These are phyloP conservation scores for Cyprinodon variegatus DNA, from an alignment of 2,113 vertebrate species.

Conservation along the genomic window DNA sequence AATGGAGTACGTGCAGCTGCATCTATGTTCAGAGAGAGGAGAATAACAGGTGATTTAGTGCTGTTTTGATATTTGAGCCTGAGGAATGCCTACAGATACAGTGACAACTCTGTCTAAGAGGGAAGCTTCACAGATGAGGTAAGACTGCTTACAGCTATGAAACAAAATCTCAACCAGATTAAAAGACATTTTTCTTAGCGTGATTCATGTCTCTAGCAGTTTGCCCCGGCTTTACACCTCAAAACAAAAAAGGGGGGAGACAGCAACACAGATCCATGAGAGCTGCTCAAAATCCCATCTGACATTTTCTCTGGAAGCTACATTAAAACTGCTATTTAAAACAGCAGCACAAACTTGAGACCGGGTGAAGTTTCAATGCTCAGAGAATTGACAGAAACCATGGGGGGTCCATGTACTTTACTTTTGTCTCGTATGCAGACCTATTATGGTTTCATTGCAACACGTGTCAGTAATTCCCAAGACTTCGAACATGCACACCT, in stretches of 20 bases:
- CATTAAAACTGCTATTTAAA: constrained; percentile 13
- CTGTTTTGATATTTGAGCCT: constrained; percentile 81
- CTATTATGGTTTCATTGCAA: constrained; percentile 66
- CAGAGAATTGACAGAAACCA: constrained; percentile 30
- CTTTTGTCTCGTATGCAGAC: constrained; percentile 70
- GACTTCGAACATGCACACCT: constrained; percentile 63
- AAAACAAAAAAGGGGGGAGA: constrained; percentile 37
- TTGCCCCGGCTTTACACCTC: constrained; percentile 76
- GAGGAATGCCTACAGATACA: constrained; percentile 78
- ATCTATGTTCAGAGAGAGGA: constrained; percentile 31
- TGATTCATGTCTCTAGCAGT: constrained; percentile 74
- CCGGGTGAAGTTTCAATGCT: constrained; percentile 30
- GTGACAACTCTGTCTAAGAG: constrained; percentile 69
- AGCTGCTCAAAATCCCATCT: constrained; percentile 28
- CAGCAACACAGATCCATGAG: constrained; percentile 17
- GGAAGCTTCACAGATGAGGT: constrained; percentile 78
- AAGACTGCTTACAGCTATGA: constrained; percentile 83
- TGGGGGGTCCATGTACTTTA: constrained; percentile 32
- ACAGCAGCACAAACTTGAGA: constrained; percentile 25
- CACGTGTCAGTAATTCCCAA: constrained; percentile 55
- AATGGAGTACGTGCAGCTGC: constrained; percentile 37
- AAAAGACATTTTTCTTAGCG: constrained; percentile 79
- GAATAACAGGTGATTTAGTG: constrained; percentile 76
- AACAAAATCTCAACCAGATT: constrained; percentile 83
- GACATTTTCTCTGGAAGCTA: constrained; percentile 25